Evolutionary conservation across 2,113 vertebrate genomes (phyloP).

Genomic region (Xenopus borealis): DNA sequence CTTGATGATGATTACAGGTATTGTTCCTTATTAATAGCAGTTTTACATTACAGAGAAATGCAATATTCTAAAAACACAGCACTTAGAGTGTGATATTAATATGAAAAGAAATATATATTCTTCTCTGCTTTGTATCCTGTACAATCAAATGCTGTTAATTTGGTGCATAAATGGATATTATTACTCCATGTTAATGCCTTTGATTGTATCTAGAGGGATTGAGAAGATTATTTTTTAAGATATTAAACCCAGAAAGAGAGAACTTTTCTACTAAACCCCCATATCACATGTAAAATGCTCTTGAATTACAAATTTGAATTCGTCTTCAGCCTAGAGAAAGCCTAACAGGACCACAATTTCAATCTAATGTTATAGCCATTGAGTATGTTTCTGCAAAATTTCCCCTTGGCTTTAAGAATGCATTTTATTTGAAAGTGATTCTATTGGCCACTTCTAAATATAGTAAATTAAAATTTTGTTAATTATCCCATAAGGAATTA

Average conservation of each 20-base stretch:
- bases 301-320: background rate
- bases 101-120: background rate
- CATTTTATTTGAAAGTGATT: slow-evolving; percentile 4
- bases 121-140: background rate
- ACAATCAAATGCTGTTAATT: background rate
- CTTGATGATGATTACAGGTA: slow-evolving; percentile 15
- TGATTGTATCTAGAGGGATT: background rate
- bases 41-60: background rate
- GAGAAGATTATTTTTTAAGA: too few species aligned
- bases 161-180: background rate
- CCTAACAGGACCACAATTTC: background rate
- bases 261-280: background rate
- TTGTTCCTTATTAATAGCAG: background rate
- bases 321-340: background rate
- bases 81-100: background rate
- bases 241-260: background rate
- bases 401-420: background rate
- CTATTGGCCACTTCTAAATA: background rate
- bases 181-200: background rate
- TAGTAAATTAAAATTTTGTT: slow-evolving; percentile 7
- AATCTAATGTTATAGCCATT: background rate
- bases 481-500: slow-evolving; percentile 11
- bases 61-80: background rate
- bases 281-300: background rate
- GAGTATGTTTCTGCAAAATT: background rate